These are phyloP conservation scores for Tinea pellionella DNA, from an alignment of 2,888 invertebrate genomes.

Conservation along the genomic window DNA sequence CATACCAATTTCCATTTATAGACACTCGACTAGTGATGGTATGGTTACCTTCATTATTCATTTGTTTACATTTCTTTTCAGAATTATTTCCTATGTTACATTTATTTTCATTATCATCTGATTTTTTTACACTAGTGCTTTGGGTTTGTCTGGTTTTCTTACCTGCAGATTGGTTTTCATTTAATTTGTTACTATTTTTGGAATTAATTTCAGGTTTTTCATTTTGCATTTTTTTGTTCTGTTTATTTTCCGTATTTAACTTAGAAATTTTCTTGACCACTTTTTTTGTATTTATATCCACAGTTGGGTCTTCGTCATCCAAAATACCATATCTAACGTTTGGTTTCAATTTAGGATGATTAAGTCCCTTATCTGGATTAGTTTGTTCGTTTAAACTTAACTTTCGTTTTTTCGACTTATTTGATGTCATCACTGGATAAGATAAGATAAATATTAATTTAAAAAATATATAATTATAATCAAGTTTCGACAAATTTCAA, in stretches of 20 bases:
- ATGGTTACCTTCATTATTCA: no score
- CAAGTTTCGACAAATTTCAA: background rate
- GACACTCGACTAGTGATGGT: conserved; percentile 35
- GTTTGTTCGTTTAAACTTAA: background rate
- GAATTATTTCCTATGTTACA: background rate
- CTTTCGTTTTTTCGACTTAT: background rate
- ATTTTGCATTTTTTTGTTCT: no score
- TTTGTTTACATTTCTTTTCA: background rate
- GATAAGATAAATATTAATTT: no score
- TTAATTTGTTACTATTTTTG: no score
- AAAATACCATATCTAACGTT: no score
- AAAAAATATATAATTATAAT: no score
- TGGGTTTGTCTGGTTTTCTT: background rate
- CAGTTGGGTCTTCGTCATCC: no score
- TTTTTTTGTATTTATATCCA: no score
- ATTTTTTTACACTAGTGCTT: background rate
- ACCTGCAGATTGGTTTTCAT: no score
- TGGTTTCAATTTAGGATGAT: no score
- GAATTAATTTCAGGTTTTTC: background rate
- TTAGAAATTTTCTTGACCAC: no score
- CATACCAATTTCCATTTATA: conserved; percentile 60
- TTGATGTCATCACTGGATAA: background rate
- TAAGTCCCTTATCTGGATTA: background rate
- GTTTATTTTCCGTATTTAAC: no score
- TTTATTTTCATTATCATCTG: background rate